These are phyloP conservation scores for Idaea aversata DNA, from an alignment of 2,888 invertebrate genomes.

Conservation along the genomic window DNA sequence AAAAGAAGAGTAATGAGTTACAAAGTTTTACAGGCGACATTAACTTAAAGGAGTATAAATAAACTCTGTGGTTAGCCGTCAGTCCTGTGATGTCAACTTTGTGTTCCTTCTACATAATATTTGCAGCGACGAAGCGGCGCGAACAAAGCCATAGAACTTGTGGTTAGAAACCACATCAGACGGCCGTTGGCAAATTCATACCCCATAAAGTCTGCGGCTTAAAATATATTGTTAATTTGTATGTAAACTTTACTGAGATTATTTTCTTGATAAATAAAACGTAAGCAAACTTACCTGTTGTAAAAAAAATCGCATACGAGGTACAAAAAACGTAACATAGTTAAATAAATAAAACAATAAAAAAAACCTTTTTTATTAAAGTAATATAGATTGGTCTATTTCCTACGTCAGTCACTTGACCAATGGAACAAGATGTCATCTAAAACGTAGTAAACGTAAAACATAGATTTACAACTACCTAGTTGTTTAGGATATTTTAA, in stretches of 20 bases:
- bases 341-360: no score
- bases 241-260: not conserved
- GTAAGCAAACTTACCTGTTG: no score
- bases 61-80: conserved; percentile 35
- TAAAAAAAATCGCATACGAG: no score
- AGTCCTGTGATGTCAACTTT: conserved; percentile 33
- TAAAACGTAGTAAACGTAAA: no score
- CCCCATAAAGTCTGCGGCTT: conserved; percentile 47
- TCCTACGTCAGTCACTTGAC: no score
- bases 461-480: no score
- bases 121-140: conserved; percentile 38
- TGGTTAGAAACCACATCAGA: conserved; percentile 50
- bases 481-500: no score
- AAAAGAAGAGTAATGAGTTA: not conserved
- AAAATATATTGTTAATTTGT: conserved; percentile 19
- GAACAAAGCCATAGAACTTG: conserved; percentile 22
- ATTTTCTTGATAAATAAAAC: not conserved
- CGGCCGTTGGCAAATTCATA: conserved; percentile 49
- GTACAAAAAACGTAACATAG: no score
- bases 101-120: conserved; percentile 45
- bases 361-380: no score
- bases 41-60: conserved; percentile 29
- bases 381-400: no score
- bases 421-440: no score
- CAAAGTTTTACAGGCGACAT: conserved; percentile 4